Conservation (phyloP, 2,113 vertebrate species). For the Bufo bufo region DNA sequence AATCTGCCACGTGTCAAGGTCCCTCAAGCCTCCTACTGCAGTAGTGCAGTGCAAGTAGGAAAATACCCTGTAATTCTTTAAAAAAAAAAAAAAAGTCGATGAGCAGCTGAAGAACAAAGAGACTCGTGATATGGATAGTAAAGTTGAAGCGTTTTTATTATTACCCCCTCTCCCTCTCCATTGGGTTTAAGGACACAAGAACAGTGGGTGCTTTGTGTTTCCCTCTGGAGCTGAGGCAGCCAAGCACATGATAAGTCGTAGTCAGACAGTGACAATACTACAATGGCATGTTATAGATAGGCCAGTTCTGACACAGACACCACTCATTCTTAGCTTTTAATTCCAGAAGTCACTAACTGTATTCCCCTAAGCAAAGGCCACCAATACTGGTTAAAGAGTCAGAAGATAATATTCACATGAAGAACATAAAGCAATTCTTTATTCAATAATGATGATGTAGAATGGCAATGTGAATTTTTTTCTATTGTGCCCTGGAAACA, state of each 20-base stretch:
- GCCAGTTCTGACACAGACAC: conserved; percentile 15
- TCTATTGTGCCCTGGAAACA: background rate
- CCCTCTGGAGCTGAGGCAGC: conserved; percentile 27
- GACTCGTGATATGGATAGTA: conserved; percentile 45
- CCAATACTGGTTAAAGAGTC: background rate
- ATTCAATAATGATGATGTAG: background rate
- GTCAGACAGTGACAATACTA: conserved; percentile 35
- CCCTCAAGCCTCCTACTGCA: background rate
- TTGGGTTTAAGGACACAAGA: conserved; percentile 32
- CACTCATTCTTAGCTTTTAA: background rate
- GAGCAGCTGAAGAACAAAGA: conserved; percentile 31
- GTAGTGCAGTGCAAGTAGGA: background rate
- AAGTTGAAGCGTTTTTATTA: conserved; percentile 37
- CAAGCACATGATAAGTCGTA: conserved; percentile 50
- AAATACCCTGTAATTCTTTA: conserved; percentile 35
- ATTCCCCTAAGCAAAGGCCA: background rate
- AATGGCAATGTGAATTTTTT: background rate
- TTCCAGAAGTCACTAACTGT: background rate
- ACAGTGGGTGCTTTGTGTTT: conserved; percentile 49
- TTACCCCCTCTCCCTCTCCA: conserved; percentile 29
- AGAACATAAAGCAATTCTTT: background rate
- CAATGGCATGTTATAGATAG: conserved; percentile 42
- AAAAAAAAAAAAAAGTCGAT: conserved; percentile 5
- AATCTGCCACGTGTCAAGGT: no score
- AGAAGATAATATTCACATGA: background rate